These are phyloP conservation scores for Eupithecia pulchellata DNA, from an alignment of 2,888 invertebrate species.

Conservation along the genomic window DNA sequence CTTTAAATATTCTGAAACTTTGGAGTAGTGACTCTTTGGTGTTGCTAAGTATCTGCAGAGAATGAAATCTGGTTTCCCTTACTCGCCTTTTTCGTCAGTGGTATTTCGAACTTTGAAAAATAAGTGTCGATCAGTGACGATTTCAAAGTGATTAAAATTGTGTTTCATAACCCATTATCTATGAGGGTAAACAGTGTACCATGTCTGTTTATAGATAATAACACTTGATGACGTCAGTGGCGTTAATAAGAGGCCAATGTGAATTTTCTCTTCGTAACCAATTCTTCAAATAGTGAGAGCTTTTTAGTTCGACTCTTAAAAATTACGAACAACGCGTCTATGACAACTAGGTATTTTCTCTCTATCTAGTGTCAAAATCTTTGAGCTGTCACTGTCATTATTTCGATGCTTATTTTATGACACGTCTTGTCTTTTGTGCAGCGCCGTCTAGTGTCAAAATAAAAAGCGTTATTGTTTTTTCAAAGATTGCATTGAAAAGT, in stretches of 20 bases:
- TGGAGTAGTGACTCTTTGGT: background rate
- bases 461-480: too few species aligned
- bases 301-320: too few species aligned
- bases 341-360: too few species aligned
- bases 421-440: too few species aligned
- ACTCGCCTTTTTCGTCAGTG: background rate
- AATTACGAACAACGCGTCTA: too few species aligned
- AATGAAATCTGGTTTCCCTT: background rate
- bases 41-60: background rate
- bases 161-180: background rate
- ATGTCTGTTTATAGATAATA: background rate
- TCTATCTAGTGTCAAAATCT: too few species aligned
- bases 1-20: background rate
- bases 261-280: background rate
- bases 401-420: too few species aligned
- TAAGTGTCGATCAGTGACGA: too few species aligned
- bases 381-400: too few species aligned
- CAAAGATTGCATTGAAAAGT: too few species aligned
- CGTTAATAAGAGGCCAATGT: background rate
- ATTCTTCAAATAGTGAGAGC: too few species aligned
- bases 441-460: too few species aligned
- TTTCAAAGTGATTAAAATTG: background rate
- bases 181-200: background rate
- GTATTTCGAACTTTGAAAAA: background rate
- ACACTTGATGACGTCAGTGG: background rate